phyloP scores from a whole-genome alignment of 53 echinoderm and acorn worm genomes.

The Luidia sarsii region DNA sequence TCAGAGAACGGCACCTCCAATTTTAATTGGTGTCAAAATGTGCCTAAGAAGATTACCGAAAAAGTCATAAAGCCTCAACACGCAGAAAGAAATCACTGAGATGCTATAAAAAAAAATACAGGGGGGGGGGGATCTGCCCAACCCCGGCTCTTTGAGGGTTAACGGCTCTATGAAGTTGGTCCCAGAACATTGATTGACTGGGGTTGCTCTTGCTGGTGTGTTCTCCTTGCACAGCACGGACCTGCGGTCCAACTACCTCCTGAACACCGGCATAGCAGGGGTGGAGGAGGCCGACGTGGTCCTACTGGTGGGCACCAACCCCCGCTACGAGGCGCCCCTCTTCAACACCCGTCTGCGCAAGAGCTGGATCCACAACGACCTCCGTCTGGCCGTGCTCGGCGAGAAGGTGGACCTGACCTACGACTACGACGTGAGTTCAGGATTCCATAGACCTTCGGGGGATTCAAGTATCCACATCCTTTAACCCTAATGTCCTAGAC shows the following conservation, averaged over 20 bases:
- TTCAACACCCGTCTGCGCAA: conserved; percentile 96
- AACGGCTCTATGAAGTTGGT: background rate
- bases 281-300: conserved; percentile 95
- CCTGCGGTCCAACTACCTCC: conserved; percentile 91
- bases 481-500: no score
- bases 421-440: conserved; percentile 80
- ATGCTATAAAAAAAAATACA: no score
- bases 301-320: conserved; percentile 88
- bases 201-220: background rate
- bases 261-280: conserved; percentile 96
- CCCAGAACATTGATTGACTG: background rate
- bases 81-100: no score
- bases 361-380: conserved; percentile 94
- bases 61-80: no score
- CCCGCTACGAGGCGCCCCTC: conserved; percentile 90
- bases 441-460: no score
- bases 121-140: background rate
- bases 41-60: no score
- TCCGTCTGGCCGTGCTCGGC: conserved; percentile 83
- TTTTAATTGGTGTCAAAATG: no score
- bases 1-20: no score
- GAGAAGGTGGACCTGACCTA: conserved; percentile 87
- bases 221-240: conserved; percentile 67
- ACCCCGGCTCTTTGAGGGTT: background rate
- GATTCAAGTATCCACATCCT: no score